phyloP scores from a whole-genome alignment of 2,113 vertebrate species.

The Onychostruthus taczanowskii region DNA sequence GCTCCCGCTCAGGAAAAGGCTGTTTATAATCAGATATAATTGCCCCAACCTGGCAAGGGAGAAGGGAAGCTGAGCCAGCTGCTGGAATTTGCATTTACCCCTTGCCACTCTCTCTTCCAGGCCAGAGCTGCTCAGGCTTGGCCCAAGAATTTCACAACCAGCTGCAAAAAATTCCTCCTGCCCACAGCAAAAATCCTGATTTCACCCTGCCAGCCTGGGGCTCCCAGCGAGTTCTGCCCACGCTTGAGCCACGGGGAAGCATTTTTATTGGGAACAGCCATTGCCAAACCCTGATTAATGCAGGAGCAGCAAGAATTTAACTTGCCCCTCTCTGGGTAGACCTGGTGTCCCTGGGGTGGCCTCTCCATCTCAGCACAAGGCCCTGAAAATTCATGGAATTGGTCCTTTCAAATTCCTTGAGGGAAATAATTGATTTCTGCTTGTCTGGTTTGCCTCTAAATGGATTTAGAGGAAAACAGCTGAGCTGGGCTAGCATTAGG shows the following conservation, averaged over 20 bases:
- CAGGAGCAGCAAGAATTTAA: background rate
- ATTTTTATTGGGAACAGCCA: background rate
- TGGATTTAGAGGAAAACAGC: background rate
- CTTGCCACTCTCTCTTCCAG: background rate
- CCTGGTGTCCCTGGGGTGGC: background rate
- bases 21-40: background rate
- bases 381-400: background rate
- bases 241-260: background rate
- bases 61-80: background rate
- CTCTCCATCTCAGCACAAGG: background rate
- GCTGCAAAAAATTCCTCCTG: background rate
- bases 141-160: background rate
- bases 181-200: background rate
- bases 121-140: background rate
- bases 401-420: background rate
- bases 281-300: background rate
- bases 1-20: background rate
- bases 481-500: background rate
- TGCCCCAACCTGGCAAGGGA: background rate
- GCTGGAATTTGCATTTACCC: background rate
- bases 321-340: background rate
- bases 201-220: background rate
- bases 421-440: background rate
- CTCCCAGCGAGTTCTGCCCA: background rate
- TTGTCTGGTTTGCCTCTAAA: background rate